Base-by-base conservation (phyloP, 2,888 invertebrate genomes). In the Pristionchus fissidentatus region DNA sequence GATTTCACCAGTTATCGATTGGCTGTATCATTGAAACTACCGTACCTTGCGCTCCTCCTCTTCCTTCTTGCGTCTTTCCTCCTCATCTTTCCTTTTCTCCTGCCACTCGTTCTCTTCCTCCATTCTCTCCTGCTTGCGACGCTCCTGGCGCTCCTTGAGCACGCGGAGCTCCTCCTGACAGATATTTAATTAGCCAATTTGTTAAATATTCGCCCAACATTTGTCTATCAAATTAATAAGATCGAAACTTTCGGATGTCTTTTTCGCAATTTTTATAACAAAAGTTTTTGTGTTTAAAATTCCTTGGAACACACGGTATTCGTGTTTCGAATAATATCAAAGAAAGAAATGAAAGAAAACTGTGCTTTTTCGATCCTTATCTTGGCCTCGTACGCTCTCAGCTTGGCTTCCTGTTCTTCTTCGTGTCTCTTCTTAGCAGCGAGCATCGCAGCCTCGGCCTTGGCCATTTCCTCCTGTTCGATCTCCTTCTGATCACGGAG, bases 101-200 rank as follows among this genome's bases (percentile, higher is more conserved):
- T 85, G 85, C 93, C 97, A 95, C 93, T 97, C 97, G 92, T 97
- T 97, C 83, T 91, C 91, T 83, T 92, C 91, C 41, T 87, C 86
- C 55, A 89, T 89, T 43, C 91, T 87, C 84, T 91, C 90, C 60
- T 85, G 85, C 82, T 88, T 88, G 57, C 91, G 87, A 66, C 86
- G 86, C 84, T 97, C 96, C 94, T 97, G 97, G 94, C 97, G 97
- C 93, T 97, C 97, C 94, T 97, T 97, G 93, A 97, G 95, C 93
- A 95, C 96, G 94, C 96, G 96, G 93, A 97, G 95, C 93, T 98
- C 97, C 92, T 97, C 97, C 93, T 97, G 97, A 93, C 97, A 60
- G 8, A 26, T n/a, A n/a, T n/a, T n/a, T n/a, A n/a, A n/a, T n/a
- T n/a, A n/a, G n/a, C n/a, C n/a, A n/a, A n/a, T n/a, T n/a, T n/a